phyloP scores from a whole-genome alignment of 30 jellyfish, hydroid and myxozoan genomes.

The Turritopsis dohrnii region DNA sequence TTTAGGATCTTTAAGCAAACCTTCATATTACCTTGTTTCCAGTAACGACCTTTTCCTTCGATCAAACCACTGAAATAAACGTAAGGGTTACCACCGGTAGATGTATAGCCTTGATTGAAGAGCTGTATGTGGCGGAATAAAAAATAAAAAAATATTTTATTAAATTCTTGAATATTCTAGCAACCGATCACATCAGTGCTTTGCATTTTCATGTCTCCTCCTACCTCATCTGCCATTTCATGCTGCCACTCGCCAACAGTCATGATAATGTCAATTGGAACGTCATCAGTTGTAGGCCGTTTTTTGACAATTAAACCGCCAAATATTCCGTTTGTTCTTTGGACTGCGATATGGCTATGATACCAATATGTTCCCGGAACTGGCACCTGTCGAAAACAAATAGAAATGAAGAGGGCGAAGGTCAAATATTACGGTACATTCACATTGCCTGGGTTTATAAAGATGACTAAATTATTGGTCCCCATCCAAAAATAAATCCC shows the following conservation, averaged over 20 bases:
- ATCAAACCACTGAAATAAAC: slow-evolving; percentile 85
- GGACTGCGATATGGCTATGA: slow-evolving; percentile 86
- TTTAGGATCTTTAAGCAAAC: background rate
- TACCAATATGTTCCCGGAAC: slow-evolving; percentile 90
- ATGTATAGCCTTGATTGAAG: background rate
- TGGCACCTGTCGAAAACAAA: slow-evolving; percentile 47
- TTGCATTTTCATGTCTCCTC: too few relatives aligned
- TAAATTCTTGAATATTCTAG: too few relatives aligned
- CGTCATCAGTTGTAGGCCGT: slow-evolving; percentile 29
- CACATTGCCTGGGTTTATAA: too few relatives aligned
- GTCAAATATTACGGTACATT: too few relatives aligned
- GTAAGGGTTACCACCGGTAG: background rate
- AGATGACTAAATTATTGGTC: too few relatives aligned
- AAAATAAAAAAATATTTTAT: too few relatives aligned
- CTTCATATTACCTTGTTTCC: background rate
- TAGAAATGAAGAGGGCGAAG: too few relatives aligned
- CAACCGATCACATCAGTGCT: too few relatives aligned
- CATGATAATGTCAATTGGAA: slow-evolving; percentile 67
- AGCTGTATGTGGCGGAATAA: background rate
- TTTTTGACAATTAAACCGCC: slow-evolving; percentile 80
- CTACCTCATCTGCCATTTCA: slow-evolving; percentile 64
- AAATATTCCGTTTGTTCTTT: slow-evolving; percentile 72
- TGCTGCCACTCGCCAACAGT: slow-evolving; percentile 97
- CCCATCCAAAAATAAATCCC: too few relatives aligned
- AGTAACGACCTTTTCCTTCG: slow-evolving; percentile 76